Evolutionary conservation across 2,888 invertebrate species (phyloP).

Genomic region (Rhodophaea formosa): DNA sequence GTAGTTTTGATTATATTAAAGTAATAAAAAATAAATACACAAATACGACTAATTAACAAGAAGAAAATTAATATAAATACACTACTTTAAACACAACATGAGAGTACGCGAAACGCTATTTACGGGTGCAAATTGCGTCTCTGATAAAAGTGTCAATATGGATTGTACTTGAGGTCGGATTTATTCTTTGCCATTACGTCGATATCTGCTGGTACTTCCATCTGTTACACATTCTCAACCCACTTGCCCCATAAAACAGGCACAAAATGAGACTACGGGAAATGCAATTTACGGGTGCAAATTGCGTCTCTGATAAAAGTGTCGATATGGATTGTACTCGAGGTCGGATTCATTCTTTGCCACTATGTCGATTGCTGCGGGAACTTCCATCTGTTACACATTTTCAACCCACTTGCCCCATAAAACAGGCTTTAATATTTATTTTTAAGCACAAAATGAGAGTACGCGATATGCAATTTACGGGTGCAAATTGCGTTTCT

Average conservation of each 20-base stretch:
- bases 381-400: too few relatives aligned
- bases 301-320: constrained; percentile 42
- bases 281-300: constrained; percentile 50
- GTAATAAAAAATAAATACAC: too few relatives aligned
- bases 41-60: too few relatives aligned
- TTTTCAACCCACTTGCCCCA: too few relatives aligned
- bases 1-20: too few relatives aligned
- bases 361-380: background rate
- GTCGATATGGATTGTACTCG: constrained; percentile 40
- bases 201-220: too few relatives aligned
- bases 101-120: constrained; percentile 42
- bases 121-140: constrained; percentile 51
- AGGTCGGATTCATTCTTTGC: constrained; percentile 6
- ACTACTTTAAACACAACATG: too few relatives aligned
- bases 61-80: too few relatives aligned
- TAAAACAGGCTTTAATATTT: too few relatives aligned
- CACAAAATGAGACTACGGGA: constrained; percentile 26
- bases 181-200: background rate
- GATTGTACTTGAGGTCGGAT: constrained; percentile 29
- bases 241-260: too few relatives aligned
- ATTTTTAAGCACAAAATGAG: too few relatives aligned
- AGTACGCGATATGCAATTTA: constrained; percentile 44
- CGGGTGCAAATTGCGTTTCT: constrained; percentile 43
- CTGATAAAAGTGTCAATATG: constrained; percentile 44
- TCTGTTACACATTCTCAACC: too few relatives aligned